Percentiles rank a stretch among this genome's conserved stretches.
Evolutionary conservation across 2,888 invertebrate species (phyloP).

Genomic region (Himalopsyche kuldschensis): DNA sequence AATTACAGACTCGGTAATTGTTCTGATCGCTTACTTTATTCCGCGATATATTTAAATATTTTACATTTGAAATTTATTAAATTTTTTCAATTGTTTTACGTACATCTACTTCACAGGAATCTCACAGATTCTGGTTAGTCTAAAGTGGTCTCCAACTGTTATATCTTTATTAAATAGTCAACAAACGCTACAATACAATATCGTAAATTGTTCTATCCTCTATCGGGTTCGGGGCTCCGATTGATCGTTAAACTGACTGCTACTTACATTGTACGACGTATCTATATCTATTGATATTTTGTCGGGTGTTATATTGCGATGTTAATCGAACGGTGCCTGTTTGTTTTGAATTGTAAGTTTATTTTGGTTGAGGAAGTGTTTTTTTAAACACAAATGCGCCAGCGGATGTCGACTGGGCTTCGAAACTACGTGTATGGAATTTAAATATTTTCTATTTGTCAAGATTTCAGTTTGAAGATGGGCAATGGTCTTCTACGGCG

Average conservation of each 20-base stretch:
- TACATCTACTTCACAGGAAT: too few species aligned
- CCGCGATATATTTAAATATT: too few species aligned
- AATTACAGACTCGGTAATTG: too few species aligned
- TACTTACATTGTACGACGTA: not conserved
- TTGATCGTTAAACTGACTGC: not conserved
- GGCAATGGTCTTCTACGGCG: not conserved
- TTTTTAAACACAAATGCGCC: not conserved
- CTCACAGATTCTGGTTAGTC: too few species aligned
- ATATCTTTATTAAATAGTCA: too few species aligned
- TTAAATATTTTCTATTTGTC: not conserved
- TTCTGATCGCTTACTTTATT: too few species aligned
- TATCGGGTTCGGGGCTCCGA: not conserved
- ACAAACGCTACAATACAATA: too few species aligned
- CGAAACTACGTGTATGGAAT: not conserved
- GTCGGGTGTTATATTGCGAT: not conserved
- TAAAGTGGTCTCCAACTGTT: too few species aligned
- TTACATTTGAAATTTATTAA: too few species aligned
- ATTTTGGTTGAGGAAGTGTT: constrained; percentile 2
- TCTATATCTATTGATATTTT: not conserved
- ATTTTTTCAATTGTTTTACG: too few species aligned
- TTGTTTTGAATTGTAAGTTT: not conserved
- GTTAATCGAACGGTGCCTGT: not conserved
- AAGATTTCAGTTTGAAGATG: not conserved
- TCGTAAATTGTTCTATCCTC: not conserved
- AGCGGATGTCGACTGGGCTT: not conserved